Evolutionary conservation across 2,888 invertebrate genomes (phyloP).

Genomic region (Pemphredon lugubris): DNA sequence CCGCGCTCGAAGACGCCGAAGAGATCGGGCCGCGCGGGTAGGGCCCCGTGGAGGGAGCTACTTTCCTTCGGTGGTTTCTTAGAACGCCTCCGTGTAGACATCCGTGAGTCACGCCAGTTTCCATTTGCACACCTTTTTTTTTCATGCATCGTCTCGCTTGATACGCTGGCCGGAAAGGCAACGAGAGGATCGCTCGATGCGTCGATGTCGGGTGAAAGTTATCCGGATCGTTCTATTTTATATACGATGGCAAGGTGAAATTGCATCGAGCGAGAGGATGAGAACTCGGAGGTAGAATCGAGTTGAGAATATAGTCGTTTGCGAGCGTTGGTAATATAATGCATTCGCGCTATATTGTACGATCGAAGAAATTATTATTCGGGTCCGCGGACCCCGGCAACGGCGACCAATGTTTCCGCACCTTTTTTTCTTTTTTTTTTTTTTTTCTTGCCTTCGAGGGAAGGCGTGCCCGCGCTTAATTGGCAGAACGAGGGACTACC

Average conservation of each 20-base stretch:
- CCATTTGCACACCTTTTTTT: slow-evolving; percentile 13
- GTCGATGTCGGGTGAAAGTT: neutral
- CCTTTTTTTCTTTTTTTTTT: no score
- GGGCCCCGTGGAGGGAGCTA: slow-evolving; percentile 26
- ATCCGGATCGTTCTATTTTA: neutral
- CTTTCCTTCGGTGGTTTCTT: slow-evolving; percentile 20
- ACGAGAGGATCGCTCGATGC: neutral
- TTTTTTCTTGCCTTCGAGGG: no score
- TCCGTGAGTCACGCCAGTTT: slow-evolving; percentile 37
- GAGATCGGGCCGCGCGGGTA: slow-evolving; percentile 24
- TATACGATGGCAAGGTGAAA: slow-evolving; percentile 10
- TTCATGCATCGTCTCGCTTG: slow-evolving; percentile 2
- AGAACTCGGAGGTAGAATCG: no score
- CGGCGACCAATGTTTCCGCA: no score
- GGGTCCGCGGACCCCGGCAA: no score
- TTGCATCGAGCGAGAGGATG: no score
- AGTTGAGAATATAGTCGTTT: no score
- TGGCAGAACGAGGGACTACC: no score
- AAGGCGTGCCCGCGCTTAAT: no score
- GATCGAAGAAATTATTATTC: no score
- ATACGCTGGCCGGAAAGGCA: neutral
- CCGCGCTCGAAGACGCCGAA: neutral
- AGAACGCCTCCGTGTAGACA: slow-evolving; percentile 18
- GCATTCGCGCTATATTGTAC: no score
- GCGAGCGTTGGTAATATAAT: no score